Evolutionary conservation across 2,888 invertebrate genomes (phyloP), one percentile per base, ranked within the genome.

Genomic region (Drosophila koepferae): DNA sequence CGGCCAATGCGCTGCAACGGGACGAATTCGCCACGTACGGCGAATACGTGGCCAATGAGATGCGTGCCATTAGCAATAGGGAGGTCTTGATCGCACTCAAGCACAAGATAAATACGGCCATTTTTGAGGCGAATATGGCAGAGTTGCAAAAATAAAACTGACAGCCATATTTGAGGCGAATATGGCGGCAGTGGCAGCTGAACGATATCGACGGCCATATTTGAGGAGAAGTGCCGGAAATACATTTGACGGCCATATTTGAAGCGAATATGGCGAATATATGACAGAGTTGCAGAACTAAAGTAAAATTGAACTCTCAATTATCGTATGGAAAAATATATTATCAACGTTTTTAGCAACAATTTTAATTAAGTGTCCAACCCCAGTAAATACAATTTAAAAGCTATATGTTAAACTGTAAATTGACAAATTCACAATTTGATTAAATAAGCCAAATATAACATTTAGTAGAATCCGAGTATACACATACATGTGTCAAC

Each of bases 41-140:
- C 9, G 95, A 95, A 91, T 95, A 95, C 74, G 92, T 95, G 62
- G 95, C 95, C 2, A 95, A 95, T 82, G 95, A 95, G 86, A 91
- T 95, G 77, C 92, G 95, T 8, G 94, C 94, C 43, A 91, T 95
- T 20, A 94, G 94, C 88, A 94, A 94, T 23, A 94, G 95, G 53
- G 94, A 94, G 80, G 94, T 94, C 68, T 88, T 95, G 14, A 89
- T 94, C 7, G 93, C 95, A 5, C 94, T 94, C 0, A 95, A 95
- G 82, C 95, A 95, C 83, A 95, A 95, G 86, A 95, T 95, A 68
- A 94, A 95, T 81, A 95, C 95, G 81, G 94, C 94, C 14, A 94
- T 95, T 80, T 95, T 94, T 90, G 95, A 95, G 81, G 94, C 95
- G 0, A 95, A 94, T 90, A 95, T 95, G 94, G 94, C 94, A 18